These are phyloP conservation scores for Plestiodon gilberti DNA, from an alignment of 2,113 vertebrate species.

Conservation along the genomic window DNA sequence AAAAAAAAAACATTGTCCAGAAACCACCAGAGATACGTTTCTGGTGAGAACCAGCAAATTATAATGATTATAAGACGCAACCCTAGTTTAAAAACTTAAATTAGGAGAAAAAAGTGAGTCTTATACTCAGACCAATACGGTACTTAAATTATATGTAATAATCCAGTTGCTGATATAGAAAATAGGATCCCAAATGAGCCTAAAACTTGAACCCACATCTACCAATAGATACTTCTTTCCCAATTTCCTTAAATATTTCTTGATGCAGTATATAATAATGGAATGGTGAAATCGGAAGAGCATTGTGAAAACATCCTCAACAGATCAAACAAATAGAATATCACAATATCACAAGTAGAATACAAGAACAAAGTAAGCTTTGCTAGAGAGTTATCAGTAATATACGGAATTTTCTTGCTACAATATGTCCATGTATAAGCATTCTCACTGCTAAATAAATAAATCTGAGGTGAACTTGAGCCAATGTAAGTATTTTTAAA, in stretches of 20 bases:
- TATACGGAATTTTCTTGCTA: background rate
- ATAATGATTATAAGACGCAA: no score
- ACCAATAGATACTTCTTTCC: background rate
- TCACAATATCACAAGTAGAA: background rate
- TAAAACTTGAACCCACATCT: background rate
- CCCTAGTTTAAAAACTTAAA: no score
- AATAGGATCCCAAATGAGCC: background rate
- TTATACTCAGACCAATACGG: background rate
- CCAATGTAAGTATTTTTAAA: conserved; percentile 1
- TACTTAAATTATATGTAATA: background rate
- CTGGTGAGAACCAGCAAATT: background rate
- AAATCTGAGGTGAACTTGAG: background rate
- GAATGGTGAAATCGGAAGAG: background rate
- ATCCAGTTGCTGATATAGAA: background rate
- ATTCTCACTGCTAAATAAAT: background rate
- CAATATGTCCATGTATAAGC: background rate
- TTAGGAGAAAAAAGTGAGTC: no score
- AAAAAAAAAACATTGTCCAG: background rate
- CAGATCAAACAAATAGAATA: background rate
- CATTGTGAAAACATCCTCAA: background rate
- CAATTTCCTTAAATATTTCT: background rate
- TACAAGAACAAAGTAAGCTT: background rate
- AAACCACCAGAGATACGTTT: background rate
- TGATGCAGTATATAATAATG: background rate
- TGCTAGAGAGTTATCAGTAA: background rate